Evolutionary conservation across 2,888 invertebrate genomes (phyloP), one percentile per base, ranked within the genome.

Genomic region (Frankliniella intonsa): DNA sequence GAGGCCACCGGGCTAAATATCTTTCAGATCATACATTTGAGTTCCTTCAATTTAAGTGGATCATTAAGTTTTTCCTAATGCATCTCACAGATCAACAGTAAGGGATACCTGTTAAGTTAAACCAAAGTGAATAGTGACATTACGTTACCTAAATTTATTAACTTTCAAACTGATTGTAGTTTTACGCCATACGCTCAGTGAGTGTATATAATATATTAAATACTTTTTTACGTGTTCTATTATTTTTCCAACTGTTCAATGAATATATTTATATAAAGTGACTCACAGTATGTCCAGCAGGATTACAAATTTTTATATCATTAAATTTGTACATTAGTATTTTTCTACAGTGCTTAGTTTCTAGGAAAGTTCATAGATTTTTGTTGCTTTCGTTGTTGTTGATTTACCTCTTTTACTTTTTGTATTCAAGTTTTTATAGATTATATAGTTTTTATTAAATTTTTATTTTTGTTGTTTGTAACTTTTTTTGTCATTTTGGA

Each of bases 231-330:
- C 69, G 69, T 76, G 69, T 76, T 76, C 69, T 76, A 76, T 76
- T 76, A 76, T 76, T 76, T 76, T 76, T 76, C 69, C 69, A 76
- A 76, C 69, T 76, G 69, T 76, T 76, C 69, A 76, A 76, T 76
- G 69, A 76, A 76, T 76, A 76, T 76, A 76, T 76, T 76, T 76
- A 76, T 76, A 76, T 76, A 76, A 76, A 76, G 69, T 76, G 69
- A 76, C 69, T 76, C 69, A 76, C 69, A 76, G 69, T 76, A 76
- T 76, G 69, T 76, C 69, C 69, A 76, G 69, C 69, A 76, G 69
- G 69, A 76, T 76, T 76, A 76, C 69, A 76, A 76, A 76, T 76
- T 76, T 76, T 76, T 76, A 76, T 76, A 76, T 76, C 69, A 76
- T 76, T 76, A 76, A 76, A 76, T 76, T 76, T 76, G 69, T 76